Base-by-base conservation (phyloP, 1,140 invertebrate species). In the Nixonia krombeini region DNA sequence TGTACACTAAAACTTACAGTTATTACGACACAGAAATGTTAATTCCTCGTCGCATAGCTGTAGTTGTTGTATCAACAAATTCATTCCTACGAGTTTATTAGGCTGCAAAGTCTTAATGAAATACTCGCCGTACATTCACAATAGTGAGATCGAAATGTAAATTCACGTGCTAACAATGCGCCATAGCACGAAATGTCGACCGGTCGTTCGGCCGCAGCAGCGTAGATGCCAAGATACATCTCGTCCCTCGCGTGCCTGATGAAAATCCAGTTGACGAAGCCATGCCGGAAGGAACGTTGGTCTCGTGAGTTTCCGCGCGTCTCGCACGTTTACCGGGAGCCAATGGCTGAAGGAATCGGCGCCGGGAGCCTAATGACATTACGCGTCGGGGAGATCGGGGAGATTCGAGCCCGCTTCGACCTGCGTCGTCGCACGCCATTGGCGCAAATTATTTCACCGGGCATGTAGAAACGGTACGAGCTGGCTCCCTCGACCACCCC, bases 311-410 rank as follows among this genome's bases (percentile, higher is more conserved):
- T 26, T 37, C 35, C 17, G 25, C 46, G 46, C 38, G 31, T 37
- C 50, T 52, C 50, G n/a, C n/a, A n/a, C n/a, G n/a, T n/a, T n/a
- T n/a, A n/a, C 56, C 25, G 35, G 57, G 29, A 72, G 56, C 44
- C 69, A 69, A 67, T 67, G 56, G 70, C 51, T 59, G 72, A 66
- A 62, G 62, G 64, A 70, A 67, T 40, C 26, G 42, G 6, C 50
- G 41, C 41, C 46, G 53, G 68, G 53, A 57, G 64, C 70, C 70
- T 80, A 77, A 77, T 77, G 75, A 76, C 76, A 80, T 78, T 77
- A 80, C 75, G 77, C 58, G 74, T 63, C 66, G 51, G 51, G 23
- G 29, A 38, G 50, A 52, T 38, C 35, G 29, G 17, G 9, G 55
- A n/a, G 31, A 40, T 37, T 8, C 13, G 26, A 23, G 31, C 52